Evolutionary conservation across 2,797 vertebrate genomes (phyloP), one percentile per base, ranked within the genome.

Genomic region (Jordanella pulchra): DNA sequence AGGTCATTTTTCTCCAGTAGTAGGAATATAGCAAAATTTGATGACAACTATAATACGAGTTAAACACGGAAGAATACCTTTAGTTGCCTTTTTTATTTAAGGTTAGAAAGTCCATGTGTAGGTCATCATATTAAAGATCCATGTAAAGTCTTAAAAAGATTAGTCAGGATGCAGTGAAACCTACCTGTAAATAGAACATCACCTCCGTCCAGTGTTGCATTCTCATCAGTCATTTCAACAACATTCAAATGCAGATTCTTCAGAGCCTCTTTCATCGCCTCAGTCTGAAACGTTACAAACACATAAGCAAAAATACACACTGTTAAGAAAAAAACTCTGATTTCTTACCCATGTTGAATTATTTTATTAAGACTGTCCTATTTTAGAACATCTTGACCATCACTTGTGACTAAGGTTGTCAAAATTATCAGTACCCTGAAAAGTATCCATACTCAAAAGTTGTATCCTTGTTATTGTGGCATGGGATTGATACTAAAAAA

Each of bases 101-200:
- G 35, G 42, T 44, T 39, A 39, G 35, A 39, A 4, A 39, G 35
- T 39, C 35, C 3, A 39, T 39, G 5, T 39, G 5, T 39, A 39
- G 35, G 9, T 39, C 35, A 39, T 39, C 9, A 4, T 39, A 39
- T 39, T 1, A 39, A 39, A 39, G n/a, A 51, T 67, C 2, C 3
- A 7, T 67, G 28, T 45, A 15, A 23, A 23, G 21, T n/a, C 45
- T 30, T 32, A 18, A 32, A 60, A 64, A 3, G 44, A 30, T 4
- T 65, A 75, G 0, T 53, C 42, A 32, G 17, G 39, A 23, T 39
- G 35, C 55, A 32, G 39, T 42, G 10, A 5, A 45, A 48, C 50
- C 4, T 93, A 98, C 98, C 98, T 93, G 98, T 99, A 84, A 99
- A 99, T 76, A 99, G 94, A 82, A 99, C 97, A 0, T 99, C 98